These are phyloP conservation scores for Eulithis prunata DNA, from an alignment of 2,888 invertebrate genomes.

Conservation along the genomic window DNA sequence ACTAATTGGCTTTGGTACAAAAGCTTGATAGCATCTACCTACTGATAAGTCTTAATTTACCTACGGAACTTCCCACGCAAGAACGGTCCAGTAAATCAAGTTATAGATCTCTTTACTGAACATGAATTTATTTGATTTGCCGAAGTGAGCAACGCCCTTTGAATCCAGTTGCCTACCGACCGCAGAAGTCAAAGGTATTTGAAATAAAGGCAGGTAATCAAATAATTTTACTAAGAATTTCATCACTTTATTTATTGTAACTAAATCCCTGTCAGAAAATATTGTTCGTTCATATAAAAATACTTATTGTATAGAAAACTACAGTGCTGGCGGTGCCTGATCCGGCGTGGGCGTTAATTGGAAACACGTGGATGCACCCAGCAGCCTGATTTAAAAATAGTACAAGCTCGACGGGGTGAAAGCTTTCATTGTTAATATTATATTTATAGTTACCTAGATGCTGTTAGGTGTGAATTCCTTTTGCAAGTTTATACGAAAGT, in stretches of 20 bases:
- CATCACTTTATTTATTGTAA: not conserved
- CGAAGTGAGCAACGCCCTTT: conserved; percentile 54
- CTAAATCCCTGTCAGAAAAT: not conserved
- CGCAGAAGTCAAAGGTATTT: conserved; percentile 44
- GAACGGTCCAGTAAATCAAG: conserved; percentile 37
- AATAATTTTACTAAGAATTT: not conserved
- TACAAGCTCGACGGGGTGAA: conserved; percentile 46
- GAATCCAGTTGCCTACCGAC: conserved; percentile 44
- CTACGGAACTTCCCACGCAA: conserved; percentile 13
- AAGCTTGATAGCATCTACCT: not conserved
- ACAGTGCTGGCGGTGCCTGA: conserved; percentile 36
- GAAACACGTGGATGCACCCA: conserved; percentile 59
- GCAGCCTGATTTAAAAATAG: conserved; percentile 54
- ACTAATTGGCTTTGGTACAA: not conserved
- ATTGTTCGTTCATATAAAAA: not conserved
- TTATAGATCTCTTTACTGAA: conserved; percentile 42
- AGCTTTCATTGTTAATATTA: conserved; percentile 35
- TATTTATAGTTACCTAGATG: not conserved
- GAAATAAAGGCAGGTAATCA: conserved; percentile 8
- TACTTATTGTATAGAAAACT: not conserved
- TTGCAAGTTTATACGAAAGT: not conserved
- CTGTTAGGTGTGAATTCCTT: not conserved
- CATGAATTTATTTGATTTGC: conserved; percentile 55
- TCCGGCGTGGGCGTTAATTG: conserved; percentile 54
- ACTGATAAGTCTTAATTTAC: not conserved